These are phyloP conservation scores for Chiroxiphia lanceolata DNA, from an alignment of 2,797 vertebrate genomes.

Conservation along the genomic window DNA sequence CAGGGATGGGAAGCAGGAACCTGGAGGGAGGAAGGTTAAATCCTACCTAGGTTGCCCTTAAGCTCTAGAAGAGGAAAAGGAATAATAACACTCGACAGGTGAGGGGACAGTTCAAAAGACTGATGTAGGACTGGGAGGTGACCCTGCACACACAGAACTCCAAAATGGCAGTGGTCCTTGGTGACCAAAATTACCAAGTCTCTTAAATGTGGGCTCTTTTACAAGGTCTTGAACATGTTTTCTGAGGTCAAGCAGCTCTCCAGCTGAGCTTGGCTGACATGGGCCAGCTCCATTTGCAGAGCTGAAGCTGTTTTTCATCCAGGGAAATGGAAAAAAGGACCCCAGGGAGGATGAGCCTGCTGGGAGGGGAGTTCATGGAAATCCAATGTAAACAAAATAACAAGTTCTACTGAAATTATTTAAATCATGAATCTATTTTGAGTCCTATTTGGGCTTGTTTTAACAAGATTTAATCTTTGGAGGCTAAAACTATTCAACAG, in stretches of 20 bases:
- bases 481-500: slow-evolving; percentile 12
- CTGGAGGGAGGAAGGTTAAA: neutral
- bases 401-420: slow-evolving; percentile 12
- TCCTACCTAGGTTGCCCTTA: neutral
- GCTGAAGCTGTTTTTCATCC: slow-evolving; percentile 11
- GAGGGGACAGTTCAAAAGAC: neutral
- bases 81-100: neutral
- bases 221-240: neutral
- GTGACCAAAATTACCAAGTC: neutral
- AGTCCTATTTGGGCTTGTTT: slow-evolving; percentile 3
- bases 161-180: neutral
- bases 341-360: slow-evolving; percentile 12
- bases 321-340: slow-evolving; percentile 30
- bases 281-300: neutral
- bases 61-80: neutral
- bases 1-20: neutral
- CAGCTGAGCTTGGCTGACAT: neutral
- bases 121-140: neutral
- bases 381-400: slow-evolving; percentile 34
- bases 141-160: neutral
- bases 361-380: neutral
- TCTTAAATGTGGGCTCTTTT: neutral
- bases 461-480: slow-evolving; percentile 9
- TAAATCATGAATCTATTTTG: neutral
- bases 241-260: neutral